Conservation (phyloP, 2,797 vertebrate species). For the Remorina albescens region DNA sequence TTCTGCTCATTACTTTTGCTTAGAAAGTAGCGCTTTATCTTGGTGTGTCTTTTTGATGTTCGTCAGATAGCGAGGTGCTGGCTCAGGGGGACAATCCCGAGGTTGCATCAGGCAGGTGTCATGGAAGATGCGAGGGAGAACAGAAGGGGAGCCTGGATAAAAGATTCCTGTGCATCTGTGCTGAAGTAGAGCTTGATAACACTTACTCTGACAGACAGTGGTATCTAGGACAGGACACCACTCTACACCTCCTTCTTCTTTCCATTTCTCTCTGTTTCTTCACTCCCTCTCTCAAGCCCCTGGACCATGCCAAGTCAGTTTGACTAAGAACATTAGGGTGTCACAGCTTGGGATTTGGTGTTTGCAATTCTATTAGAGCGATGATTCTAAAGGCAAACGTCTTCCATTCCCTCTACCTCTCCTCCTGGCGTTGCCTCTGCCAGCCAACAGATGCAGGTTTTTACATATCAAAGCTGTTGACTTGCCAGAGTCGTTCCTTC, state of each 20-base stretch:
- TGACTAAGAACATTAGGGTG: slow-evolving; percentile 83
- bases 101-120: slow-evolving; percentile 72
- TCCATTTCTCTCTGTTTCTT: slow-evolving; percentile 46
- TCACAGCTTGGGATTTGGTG: slow-evolving; percentile 82
- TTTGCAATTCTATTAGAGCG: slow-evolving; percentile 82
- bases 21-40: slow-evolving; percentile 62
- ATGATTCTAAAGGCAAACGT: slow-evolving; percentile 70
- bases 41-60: slow-evolving; percentile 60
- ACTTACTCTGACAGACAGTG: slow-evolving; percentile 58
- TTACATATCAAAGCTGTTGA: slow-evolving; percentile 86
- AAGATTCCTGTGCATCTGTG: slow-evolving; percentile 70
- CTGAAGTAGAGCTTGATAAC: slow-evolving; percentile 62
- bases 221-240: slow-evolving; percentile 73
- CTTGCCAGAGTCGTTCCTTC: slow-evolving; percentile 79
- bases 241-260: slow-evolving; percentile 38
- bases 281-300: slow-evolving; percentile 56
- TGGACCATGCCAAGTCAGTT: slow-evolving; percentile 75
- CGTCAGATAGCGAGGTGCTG: slow-evolving; percentile 56
- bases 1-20: slow-evolving; percentile 68
- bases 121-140: slow-evolving; percentile 51
- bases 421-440: slow-evolving; percentile 70
- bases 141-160: slow-evolving; percentile 67
- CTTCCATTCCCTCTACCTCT: slow-evolving; percentile 68
- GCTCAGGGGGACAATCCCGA: slow-evolving; percentile 39
- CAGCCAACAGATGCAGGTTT: slow-evolving; percentile 80